These are phyloP conservation scores for Trichechus manatus DNA, from an alignment of 2,113 vertebrate genomes.

Conservation along the genomic window DNA sequence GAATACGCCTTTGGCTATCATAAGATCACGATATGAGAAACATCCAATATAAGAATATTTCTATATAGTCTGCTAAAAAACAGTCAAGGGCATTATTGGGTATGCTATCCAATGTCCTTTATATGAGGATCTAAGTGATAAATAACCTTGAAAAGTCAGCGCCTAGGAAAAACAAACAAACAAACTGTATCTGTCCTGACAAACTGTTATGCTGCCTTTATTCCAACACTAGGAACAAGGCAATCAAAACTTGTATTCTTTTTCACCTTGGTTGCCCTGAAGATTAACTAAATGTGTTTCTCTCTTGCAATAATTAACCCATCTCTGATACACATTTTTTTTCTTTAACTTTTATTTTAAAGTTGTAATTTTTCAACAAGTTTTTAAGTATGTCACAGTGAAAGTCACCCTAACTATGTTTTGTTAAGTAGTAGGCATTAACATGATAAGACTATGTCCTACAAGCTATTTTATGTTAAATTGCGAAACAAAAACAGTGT, in stretches of 20 bases:
- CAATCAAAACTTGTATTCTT: background rate
- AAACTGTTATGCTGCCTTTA: background rate
- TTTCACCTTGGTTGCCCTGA: background rate
- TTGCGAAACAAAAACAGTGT: background rate
- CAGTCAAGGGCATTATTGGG: background rate
- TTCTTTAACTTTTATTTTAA: slow-evolving; percentile 13
- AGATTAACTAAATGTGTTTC: slow-evolving; percentile 37
- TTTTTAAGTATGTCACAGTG: slow-evolving; percentile 18
- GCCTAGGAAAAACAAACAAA: background rate
- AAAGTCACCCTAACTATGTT: slow-evolving; percentile 27
- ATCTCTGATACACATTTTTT: background rate
- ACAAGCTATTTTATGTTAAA: background rate
- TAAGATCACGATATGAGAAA: slow-evolving; percentile 40
- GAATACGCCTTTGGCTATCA: background rate
- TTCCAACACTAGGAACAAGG: background rate
- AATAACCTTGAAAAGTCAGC: slow-evolving; percentile 38
- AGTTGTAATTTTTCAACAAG: background rate
- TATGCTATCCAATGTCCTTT: background rate
- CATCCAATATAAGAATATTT: background rate
- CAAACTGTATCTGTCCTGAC: background rate
- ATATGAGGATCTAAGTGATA: background rate
- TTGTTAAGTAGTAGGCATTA: slow-evolving; percentile 7
- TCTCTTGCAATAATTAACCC: slow-evolving; percentile 7
- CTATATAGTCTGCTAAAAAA: slow-evolving; percentile 10
- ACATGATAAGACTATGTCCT: background rate